These are phyloP conservation scores for Drosophila lacteicornis DNA, from an alignment of 1,140 invertebrate species.

Conservation along the genomic window DNA sequence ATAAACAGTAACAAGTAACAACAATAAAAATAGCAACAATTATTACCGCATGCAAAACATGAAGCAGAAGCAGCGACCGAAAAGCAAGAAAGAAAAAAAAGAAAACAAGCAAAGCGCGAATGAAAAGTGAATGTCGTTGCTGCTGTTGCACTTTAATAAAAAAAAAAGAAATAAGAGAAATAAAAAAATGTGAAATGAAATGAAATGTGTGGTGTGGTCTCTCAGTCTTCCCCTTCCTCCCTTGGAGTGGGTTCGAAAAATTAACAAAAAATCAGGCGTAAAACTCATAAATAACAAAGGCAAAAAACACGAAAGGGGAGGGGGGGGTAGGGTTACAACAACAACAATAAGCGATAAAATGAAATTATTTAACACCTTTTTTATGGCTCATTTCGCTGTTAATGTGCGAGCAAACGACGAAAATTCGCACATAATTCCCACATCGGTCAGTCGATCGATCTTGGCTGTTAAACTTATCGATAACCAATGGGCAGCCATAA, in stretches of 20 bases:
- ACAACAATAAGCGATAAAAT: conserved; percentile 46
- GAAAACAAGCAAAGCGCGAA: conserved; percentile 19
- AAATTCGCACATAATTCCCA: conserved; percentile 37
- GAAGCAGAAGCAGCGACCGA: conserved; percentile 13
- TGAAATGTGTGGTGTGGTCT: conserved; percentile 16
- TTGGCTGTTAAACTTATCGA: conserved; percentile 6
- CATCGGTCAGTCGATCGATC: conserved; percentile 10
- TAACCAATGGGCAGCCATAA: conserved; percentile 29
- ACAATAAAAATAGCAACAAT: conserved; percentile 25
- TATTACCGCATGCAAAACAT: conserved; percentile 46
- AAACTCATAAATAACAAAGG: conserved; percentile 48
- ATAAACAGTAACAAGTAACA: conserved; percentile 21
- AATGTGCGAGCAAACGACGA: conserved; percentile 12
- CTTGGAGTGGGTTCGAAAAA: conserved; percentile 26
- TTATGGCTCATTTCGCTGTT: conserved; percentile 29
- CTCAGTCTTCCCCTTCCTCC: neutral
- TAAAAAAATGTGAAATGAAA: conserved; percentile 53
- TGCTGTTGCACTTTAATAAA: conserved; percentile 42
- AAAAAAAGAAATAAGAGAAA: conserved; percentile 9
- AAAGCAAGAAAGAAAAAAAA: conserved; percentile 14
- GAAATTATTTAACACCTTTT: conserved; percentile 69
- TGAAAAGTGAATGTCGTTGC: conserved; percentile 64
- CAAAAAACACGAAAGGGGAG: conserved; percentile 21
- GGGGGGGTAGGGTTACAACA: neutral
- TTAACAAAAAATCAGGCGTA: conserved; percentile 47